phyloP scores from a whole-genome alignment of 2,113 vertebrate species.

The Mirounga angustirostris region DNA sequence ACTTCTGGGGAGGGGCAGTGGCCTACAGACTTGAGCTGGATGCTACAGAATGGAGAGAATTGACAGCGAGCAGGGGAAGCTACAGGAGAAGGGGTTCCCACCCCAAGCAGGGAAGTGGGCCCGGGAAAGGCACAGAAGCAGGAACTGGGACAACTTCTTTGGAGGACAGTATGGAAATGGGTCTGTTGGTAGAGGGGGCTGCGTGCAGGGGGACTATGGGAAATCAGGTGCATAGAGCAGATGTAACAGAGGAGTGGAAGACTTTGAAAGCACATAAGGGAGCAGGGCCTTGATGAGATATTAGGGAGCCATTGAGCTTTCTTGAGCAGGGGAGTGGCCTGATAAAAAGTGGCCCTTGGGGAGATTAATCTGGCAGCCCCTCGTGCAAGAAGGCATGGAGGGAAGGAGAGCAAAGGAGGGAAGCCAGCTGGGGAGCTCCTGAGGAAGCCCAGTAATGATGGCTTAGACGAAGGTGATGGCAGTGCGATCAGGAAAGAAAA shows the following conservation, averaged over 20 bases:
- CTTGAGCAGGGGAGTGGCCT: neutral
- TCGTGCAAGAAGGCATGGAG: neutral
- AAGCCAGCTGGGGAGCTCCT: neutral
- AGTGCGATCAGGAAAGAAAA: neutral
- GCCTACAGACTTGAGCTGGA: neutral
- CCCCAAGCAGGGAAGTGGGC: neutral
- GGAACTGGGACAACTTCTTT: neutral
- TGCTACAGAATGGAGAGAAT: neutral
- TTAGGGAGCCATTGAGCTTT: neutral
- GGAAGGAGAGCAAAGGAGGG: neutral
- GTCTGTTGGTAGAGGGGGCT: neutral
- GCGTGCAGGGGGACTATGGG: fast-evolving
- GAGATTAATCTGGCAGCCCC: neutral
- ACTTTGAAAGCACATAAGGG: neutral
- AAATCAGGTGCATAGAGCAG: neutral
- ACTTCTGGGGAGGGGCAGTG: neutral
- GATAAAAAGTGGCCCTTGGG: neutral
- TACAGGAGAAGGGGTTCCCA: neutral
- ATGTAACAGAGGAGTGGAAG: neutral
- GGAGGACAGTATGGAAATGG: neutral
- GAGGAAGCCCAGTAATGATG: constrained; percentile 49
- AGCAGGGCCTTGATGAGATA: neutral
- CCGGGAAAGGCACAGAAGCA: neutral
- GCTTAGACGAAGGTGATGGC: constrained; percentile 22
- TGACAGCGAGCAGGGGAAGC: neutral